Evolutionary conservation across 2,113 vertebrate genomes (phyloP).

Genomic region (Oncorhynchus keta): DNA sequence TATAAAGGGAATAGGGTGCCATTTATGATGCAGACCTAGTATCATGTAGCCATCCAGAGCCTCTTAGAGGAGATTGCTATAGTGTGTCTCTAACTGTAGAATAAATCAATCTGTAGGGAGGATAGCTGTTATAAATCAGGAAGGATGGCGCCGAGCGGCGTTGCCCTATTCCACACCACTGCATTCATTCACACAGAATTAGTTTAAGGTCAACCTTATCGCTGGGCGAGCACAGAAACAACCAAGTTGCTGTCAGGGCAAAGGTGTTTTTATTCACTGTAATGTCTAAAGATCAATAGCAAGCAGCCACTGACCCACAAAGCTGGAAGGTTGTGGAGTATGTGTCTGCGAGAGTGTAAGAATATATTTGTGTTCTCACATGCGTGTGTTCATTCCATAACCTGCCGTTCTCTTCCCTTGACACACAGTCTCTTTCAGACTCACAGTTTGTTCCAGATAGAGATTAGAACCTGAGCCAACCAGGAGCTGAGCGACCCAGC

Average conservation of each 20-base stretch:
- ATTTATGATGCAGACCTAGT: too few relatives aligned
- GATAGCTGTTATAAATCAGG: conserved; percentile 46
- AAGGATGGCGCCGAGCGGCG: conserved; percentile 40
- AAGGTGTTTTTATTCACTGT: conserved; percentile 44
- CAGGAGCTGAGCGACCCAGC: not conserved
- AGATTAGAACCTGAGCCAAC: conserved; percentile 9
- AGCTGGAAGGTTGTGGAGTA: conserved; percentile 37
- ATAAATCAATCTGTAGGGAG: conserved; percentile 52
- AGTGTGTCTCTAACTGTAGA: conserved; percentile 43
- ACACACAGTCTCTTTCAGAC: conserved; percentile 14
- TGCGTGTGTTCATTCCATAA: not conserved
- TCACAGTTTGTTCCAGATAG: conserved; percentile 36
- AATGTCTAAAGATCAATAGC: conserved; percentile 64
- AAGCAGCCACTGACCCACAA: conserved; percentile 61
- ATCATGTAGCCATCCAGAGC: conserved; percentile 21
- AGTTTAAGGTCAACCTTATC: conserved; percentile 38
- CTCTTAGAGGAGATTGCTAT: conserved; percentile 24
- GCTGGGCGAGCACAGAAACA: conserved; percentile 22
- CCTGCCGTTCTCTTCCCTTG: conserved; percentile 8
- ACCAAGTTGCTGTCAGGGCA: conserved; percentile 19
- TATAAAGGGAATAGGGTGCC: too few relatives aligned
- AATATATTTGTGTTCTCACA: conserved; percentile 23
- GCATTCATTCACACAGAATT: conserved; percentile 40
- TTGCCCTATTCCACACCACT: conserved; percentile 42
- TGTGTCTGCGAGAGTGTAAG: too few relatives aligned